A percentile compares a stretch with the other conserved stretches of the same genome.
Evolutionary conservation across 2,797 vertebrate species (phyloP).

Genomic region (Varecia variegata): DNA sequence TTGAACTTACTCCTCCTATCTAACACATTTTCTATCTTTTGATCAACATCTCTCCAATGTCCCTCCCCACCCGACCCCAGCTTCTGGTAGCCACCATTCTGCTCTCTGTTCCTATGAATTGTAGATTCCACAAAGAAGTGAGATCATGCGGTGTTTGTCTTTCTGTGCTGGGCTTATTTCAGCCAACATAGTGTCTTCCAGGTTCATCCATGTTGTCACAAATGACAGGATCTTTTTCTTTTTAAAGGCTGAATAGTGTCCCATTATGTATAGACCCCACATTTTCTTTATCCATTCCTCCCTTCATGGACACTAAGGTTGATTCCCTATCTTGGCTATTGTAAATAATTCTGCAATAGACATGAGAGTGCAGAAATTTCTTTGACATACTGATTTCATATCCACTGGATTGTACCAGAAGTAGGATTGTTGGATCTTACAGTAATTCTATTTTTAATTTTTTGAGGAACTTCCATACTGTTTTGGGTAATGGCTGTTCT

Average conservation of each 20-base stretch:
- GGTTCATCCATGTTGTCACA: background rate
- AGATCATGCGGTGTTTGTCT: background rate
- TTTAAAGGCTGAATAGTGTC: background rate
- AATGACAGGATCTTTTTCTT: background rate
- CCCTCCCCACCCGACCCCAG: accelerated
- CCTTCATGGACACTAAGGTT: background rate
- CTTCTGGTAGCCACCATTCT: background rate
- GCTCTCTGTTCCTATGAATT: background rate
- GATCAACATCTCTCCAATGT: background rate
- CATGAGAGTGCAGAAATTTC: background rate
- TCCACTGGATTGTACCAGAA: background rate
- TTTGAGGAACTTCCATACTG: background rate
- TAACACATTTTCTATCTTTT: background rate
- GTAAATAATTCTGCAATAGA: background rate
- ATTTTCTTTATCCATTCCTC: background rate
- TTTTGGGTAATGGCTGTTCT: background rate
- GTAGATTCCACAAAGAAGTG: background rate
- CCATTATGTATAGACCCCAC: background rate
- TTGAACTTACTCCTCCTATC: background rate
- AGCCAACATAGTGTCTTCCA: background rate
- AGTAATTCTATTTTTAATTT: background rate
- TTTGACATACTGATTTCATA: background rate
- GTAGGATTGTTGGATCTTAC: background rate
- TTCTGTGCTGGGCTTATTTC: background rate
- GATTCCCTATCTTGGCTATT: background rate